Base-by-base conservation (phyloP, 2,797 vertebrate species). In the Sphenopsis melanotis region DNA sequence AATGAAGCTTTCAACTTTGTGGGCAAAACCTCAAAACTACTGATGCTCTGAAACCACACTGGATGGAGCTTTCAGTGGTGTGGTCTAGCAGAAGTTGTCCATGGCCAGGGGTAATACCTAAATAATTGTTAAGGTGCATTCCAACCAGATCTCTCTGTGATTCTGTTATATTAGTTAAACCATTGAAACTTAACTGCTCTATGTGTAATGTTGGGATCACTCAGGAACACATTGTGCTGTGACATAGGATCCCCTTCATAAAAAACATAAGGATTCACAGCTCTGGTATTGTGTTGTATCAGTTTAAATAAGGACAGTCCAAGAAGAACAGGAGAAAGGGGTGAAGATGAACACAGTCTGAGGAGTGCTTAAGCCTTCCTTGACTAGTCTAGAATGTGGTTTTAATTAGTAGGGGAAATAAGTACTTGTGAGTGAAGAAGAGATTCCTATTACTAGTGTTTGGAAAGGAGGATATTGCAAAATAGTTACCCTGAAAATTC, bases 171-270 rank as follows among this genome's bases (percentile, higher is more conserved):
- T 5, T 13, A 46, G 34, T 78, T 79, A 72, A 82, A 30, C 15
- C 47, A 26, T 3, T 61, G 34, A 52, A 70, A 39, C 12, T 18
- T 22, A 23, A 26, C 15, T 87, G n/a, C 2, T 47, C 11, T 14
- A 0, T 3, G 1, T 37, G 55, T 42, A 69, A 23, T 1, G 0
- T 23, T 52, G 39, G n/a, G 24, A 50, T 53, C n/a, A 10, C 12
- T 22, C 30, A 16, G n/a, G 50, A 91, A 2, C 29, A 37, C 13
- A 2, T 24, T 39, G 41, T 68, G 22, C 47, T 44, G 12, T 70
- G 56, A 47, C n/a, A 42, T 15, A 29, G 47, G 17, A 22, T 74
- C 13, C 29, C 6, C 15, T 59, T 90, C 30, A 8, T 63, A 39
- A 85, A 63, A 70, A 72, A 10, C 3, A 0, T 57, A 29, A n/a